Evolutionary conservation across 2,797 vertebrate genomes (phyloP).

Genomic region (Hirundo rustica): DNA sequence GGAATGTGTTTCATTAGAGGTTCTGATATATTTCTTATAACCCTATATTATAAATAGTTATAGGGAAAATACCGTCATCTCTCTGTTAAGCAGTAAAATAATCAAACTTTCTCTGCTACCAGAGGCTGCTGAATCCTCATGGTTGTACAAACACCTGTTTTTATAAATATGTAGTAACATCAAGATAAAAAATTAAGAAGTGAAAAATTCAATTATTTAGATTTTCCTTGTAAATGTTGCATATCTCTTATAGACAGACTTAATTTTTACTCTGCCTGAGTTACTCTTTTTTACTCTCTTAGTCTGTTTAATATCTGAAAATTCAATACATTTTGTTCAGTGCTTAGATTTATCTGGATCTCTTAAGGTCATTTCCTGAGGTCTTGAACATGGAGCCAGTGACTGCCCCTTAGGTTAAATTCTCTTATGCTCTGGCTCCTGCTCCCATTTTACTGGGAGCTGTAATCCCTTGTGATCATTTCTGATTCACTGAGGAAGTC

Average conservation of each 20-base stretch:
- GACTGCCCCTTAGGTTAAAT: not conserved
- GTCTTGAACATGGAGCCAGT: not conserved
- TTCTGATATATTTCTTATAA: conserved; percentile 18
- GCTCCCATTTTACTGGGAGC: not conserved
- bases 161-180: not conserved
- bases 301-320: not conserved
- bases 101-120: not conserved
- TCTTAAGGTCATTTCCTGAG: not conserved
- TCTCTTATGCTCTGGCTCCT: not conserved
- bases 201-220: not conserved
- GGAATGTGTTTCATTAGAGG: conserved; percentile 46
- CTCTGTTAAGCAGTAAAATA: conserved; percentile 19
- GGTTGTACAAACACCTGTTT: not conserved
- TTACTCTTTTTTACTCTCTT: not conserved
- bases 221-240: not conserved
- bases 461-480: not conserved
- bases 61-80: conserved; percentile 30
- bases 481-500: not conserved
- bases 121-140: not conserved
- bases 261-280: not conserved
- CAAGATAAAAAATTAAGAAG: not conserved
- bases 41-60: not conserved
- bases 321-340: not conserved
- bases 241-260: not conserved
- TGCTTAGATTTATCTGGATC: not conserved